Evolutionary conservation across 2,888 invertebrate genomes (phyloP).

Genomic region (Drosophila affinis): DNA sequence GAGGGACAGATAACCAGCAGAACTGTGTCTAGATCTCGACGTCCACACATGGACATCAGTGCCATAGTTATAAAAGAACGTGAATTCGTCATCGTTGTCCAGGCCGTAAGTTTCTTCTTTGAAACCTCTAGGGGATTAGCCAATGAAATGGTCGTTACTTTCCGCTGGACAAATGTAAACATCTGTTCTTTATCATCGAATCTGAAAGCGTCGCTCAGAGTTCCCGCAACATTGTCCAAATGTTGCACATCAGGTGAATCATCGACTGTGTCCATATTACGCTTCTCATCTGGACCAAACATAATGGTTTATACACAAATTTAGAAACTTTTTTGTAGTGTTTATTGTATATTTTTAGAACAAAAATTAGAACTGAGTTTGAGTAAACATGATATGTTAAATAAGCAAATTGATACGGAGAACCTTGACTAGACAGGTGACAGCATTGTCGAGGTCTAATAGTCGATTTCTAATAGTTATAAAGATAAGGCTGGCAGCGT

Average conservation of each 20-base stretch:
- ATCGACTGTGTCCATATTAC: not conserved
- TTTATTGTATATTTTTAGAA: no score
- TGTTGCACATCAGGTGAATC: no score
- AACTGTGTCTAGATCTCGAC: not conserved
- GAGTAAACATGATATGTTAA: not conserved
- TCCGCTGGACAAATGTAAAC: not conserved
- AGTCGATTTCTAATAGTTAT: no score
- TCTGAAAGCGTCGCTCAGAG: not conserved
- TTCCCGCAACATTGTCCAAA: no score
- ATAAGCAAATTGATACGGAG: not conserved
- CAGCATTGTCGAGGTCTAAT: not conserved
- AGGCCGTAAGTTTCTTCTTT: not conserved
- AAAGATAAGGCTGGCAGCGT: no score
- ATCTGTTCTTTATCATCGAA: not conserved
- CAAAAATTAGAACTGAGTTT: not conserved
- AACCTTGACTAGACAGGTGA: not conserved
- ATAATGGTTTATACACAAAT: not conserved
- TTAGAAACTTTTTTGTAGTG: not conserved
- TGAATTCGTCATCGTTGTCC: not conserved
- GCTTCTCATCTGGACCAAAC: not conserved
- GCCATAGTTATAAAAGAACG: not conserved
- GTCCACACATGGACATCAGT: not conserved
- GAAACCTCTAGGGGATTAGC: not conserved
- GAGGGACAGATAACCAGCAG: not conserved
- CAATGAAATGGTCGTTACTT: not conserved